These are phyloP conservation scores for Littorina saxatilis DNA, from an alignment of 1,140 invertebrate genomes.

Conservation along the genomic window DNA sequence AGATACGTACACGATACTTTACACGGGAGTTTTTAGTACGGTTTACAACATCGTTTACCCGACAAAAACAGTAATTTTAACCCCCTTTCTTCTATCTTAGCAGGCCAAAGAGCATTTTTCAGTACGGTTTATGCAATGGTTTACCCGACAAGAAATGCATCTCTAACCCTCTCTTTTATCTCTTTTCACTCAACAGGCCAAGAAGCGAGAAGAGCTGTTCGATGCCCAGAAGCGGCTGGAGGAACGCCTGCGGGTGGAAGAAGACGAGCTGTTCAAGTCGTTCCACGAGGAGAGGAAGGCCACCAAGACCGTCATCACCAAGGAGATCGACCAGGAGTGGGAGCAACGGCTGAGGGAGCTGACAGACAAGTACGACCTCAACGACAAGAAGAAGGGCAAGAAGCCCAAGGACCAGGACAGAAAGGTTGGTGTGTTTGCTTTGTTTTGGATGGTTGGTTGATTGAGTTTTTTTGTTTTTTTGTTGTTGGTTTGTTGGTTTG, in stretches of 20 bases:
- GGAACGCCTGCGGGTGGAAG: constrained; percentile 67
- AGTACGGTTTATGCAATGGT: too few species aligned
- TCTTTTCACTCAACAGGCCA: constrained; percentile 66
- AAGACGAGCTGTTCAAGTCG: constrained; percentile 68
- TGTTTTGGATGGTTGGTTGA: too few species aligned
- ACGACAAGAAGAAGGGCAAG: constrained; percentile 66
- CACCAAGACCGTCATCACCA: constrained; percentile 64
- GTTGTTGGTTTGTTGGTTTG: too few species aligned
- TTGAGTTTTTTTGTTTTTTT: too few species aligned
- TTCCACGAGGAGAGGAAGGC: constrained; percentile 64
- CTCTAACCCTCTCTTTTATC: too few species aligned
- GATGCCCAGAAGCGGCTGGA: constrained; percentile 73
- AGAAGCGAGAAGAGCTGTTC: constrained; percentile 67
- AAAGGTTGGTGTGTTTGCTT: constrained; percentile 68
- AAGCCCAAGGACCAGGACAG: constrained; percentile 66
- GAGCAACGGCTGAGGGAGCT: constrained; percentile 71
- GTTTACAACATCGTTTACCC: too few species aligned
- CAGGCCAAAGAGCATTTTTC: too few species aligned
- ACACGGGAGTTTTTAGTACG: too few species aligned
- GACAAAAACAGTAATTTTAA: too few species aligned
- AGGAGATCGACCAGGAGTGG: constrained; percentile 74
- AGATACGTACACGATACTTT: too few species aligned
- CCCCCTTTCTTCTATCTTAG: too few species aligned
- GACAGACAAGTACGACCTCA: constrained; percentile 70
- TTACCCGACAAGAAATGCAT: too few species aligned